Evolutionary conservation across 2,888 invertebrate genomes (phyloP), one percentile per base, ranked within the genome.

Genomic region (Bimastos eiseni): DNA sequence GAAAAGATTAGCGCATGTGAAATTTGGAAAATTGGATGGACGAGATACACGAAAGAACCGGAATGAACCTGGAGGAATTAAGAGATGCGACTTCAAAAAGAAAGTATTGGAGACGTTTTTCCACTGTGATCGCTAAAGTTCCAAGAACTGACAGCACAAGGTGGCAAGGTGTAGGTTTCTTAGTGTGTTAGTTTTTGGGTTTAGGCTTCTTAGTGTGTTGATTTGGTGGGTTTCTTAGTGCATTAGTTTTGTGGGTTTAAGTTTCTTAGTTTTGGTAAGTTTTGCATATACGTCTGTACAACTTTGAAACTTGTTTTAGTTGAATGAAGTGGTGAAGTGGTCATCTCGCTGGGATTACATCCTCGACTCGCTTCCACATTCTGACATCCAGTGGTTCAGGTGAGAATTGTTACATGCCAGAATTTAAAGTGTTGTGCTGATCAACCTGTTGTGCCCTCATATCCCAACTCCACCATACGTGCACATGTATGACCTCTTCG

Each of bases 291-390:
- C 49, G 24, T 49, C 24, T 4, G 6, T 70, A n/a, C 70, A 70
- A 30, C n/a, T 70, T 30, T 70, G 30, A 11, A 70, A 70, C 30
- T 90, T 36, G 37, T 90, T 49, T 70, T 36, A 70, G 70, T 11
- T 3, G 44, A 89, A 89, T 89, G 89, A 89, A 30, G 92, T 94
- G 6, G 94, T 98, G 30, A 98, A 98, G 95, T 99, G 99, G 99
- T 98, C 98, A 0, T 99, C 98, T 0, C 96, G 99, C 94, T 99
- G 99, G 99, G 99, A 99, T 95, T 99, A 99, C 95, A 99, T 99
- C 92, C 96, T 99, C 91, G 98, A 99, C 95, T 98, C 99, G 0
- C 98, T 98, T 97, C 98, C 98, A 0, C 98, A 99, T 95, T 98
- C 99, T 0, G 99, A 99, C 95, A 99, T 99, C 93, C 99, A 99